Percentiles rank a stretch among this genome's conserved stretches.
Evolutionary conservation across 53 echinoderm and acorn worm species (phyloP).

Genomic region (Mesocentrotus franciscanus): DNA sequence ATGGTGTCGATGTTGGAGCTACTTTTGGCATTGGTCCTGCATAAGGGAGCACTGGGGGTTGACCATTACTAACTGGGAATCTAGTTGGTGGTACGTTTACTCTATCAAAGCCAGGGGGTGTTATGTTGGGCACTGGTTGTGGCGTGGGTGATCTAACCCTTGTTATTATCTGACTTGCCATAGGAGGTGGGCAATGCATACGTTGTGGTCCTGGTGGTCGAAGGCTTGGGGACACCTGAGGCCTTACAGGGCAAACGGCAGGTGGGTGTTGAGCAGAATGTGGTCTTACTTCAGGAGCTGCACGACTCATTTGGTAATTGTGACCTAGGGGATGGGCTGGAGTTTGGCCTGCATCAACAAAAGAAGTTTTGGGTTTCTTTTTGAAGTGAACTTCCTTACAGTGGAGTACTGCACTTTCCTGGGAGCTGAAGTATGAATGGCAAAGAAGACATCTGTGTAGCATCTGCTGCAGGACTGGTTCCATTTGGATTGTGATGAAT

Average conservation of each 20-base stretch:
- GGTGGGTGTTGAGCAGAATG: neutral
- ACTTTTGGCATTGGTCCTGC: slow-evolving; percentile 33
- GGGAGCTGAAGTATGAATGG: slow-evolving; percentile 65
- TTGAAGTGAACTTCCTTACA: slow-evolving; percentile 66
- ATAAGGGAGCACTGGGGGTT: neutral
- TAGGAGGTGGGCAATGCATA: neutral
- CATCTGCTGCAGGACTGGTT: slow-evolving; percentile 64
- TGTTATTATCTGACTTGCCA: neutral
- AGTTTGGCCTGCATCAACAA: neutral
- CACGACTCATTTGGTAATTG: neutral
- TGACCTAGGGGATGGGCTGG: slow-evolving; percentile 28
- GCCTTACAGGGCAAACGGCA: neutral
- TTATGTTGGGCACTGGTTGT: neutral
- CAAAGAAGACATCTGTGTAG: slow-evolving; percentile 64
- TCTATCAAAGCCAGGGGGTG: slow-evolving; percentile 9
- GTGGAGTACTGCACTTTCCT: slow-evolving; percentile 55
- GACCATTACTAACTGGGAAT: neutral
- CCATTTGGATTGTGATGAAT: slow-evolving; percentile 68
- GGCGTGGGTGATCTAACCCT: neutral
- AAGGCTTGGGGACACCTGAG: neutral
- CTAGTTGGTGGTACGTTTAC: neutral
- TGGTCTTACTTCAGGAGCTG: neutral
- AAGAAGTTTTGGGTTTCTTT: slow-evolving; percentile 5
- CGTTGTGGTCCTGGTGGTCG: slow-evolving; percentile 27
- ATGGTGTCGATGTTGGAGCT: slow-evolving; percentile 8